Evolutionary conservation across 37 sponge, comb jelly and placozoan genomes (phyloP).

Genomic region (Chondrosia reniformis): DNA sequence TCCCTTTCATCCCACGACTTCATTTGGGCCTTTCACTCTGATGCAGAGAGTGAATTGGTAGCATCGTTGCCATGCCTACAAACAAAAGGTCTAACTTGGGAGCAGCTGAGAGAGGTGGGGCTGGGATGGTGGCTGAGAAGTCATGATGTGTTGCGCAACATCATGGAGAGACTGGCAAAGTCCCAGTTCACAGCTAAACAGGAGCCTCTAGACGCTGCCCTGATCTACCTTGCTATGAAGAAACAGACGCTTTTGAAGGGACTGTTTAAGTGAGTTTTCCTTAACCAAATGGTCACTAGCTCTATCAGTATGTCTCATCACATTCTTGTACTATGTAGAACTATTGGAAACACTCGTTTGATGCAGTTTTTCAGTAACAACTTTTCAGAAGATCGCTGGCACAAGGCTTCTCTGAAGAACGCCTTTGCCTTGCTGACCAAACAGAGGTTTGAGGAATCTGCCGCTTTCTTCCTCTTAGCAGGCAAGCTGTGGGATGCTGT

Average conservation of each 20-base stretch:
- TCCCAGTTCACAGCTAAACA: conserved; percentile 70
- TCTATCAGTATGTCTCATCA: too few species aligned
- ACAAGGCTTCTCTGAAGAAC: conserved; percentile 92
- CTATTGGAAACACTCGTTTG: conserved; percentile 75
- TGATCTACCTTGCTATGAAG: conserved; percentile 97
- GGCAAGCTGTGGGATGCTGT: conserved; percentile 88
- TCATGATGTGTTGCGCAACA: conserved; percentile 62
- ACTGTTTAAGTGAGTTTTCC: conserved; percentile 69
- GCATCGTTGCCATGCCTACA: conserved; percentile 78
- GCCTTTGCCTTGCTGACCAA: conserved; percentile 88
- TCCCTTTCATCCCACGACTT: conserved; percentile 59
- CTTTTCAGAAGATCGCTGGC: conserved; percentile 89
- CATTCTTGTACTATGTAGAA: conserved; percentile 61
- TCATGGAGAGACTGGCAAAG: conserved; percentile 89
- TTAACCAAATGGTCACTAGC: too few species aligned
- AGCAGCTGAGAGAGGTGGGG: conserved; percentile 73
- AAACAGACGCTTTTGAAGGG: conserved; percentile 81
- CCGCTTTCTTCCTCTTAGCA: conserved; percentile 94
- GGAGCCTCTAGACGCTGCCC: conserved; percentile 89
- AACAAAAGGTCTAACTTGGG: conserved; percentile 67
- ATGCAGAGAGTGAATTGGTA: conserved; percentile 80
- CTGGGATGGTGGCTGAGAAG: conserved; percentile 96
- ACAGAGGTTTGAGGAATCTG: conserved; percentile 95
- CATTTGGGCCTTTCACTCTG: conserved; percentile 97
- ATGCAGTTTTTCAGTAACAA: conserved; percentile 79